Percentiles rank a stretch among this genome's conserved stretches.
phyloP scores from a whole-genome alignment of 2,888 invertebrate genomes.

The Camponotus fellah region DNA sequence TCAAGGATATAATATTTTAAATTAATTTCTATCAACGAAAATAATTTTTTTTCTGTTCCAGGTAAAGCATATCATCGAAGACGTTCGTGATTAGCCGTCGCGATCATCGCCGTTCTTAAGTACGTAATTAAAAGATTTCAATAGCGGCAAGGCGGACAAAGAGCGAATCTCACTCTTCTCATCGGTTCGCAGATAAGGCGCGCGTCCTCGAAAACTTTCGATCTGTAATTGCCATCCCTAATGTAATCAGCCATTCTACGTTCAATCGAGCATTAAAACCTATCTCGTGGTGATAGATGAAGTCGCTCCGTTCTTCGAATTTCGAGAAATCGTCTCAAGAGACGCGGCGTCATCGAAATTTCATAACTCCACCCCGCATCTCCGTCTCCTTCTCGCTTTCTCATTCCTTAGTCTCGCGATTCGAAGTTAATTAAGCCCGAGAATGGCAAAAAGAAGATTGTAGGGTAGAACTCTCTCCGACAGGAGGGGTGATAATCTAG shows the following conservation, averaged over 20 bases:
- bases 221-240: constrained; percentile 56
- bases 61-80: constrained; percentile 45
- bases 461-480: constrained; percentile 39
- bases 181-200: constrained; percentile 49
- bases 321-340: constrained; percentile 42
- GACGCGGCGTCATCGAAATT: constrained; percentile 73
- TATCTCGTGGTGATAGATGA: constrained; percentile 35
- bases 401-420: constrained; percentile 66
- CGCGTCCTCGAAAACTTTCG: constrained; percentile 48
- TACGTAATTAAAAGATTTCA: constrained; percentile 65
- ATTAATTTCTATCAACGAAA: constrained; percentile 24
- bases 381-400: constrained; percentile 14
- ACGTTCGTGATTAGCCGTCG: constrained; percentile 30
- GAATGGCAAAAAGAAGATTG: constrained; percentile 56
- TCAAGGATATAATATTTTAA: background rate
- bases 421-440: constrained; percentile 75
- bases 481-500: constrained; percentile 50
- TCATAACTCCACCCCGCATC: constrained; percentile 65
- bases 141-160: constrained; percentile 12
- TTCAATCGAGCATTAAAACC: constrained; percentile 65
- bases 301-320: constrained; percentile 33
- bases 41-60: constrained; percentile 36
- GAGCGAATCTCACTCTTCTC: constrained; percentile 33
- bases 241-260: constrained; percentile 51
- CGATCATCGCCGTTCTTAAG: constrained; percentile 50